phyloP scores from a whole-genome alignment of 2,888 invertebrate species.

The Eumacrocentrus americanus region DNA sequence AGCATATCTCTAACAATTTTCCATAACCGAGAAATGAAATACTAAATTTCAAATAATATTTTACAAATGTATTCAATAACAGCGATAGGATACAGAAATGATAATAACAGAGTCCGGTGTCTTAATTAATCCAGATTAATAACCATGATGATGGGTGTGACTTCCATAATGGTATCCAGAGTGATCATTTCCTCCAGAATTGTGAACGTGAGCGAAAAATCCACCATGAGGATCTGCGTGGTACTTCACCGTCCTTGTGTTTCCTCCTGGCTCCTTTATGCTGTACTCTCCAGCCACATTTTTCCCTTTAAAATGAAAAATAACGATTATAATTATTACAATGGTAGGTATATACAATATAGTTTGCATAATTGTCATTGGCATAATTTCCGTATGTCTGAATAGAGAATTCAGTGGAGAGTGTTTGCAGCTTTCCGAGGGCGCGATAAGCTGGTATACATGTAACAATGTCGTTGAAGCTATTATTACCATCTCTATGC shows the following conservation, averaged over 20 bases:
- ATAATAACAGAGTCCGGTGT: not conserved
- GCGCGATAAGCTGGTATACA: not conserved
- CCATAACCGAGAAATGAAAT: too few relatives aligned
- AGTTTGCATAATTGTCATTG: not conserved
- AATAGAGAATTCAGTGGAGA: not conserved
- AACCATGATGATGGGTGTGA: constrained; percentile 35
- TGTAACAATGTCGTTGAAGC: constrained; percentile 36
- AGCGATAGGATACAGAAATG: not conserved
- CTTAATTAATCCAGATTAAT: too few relatives aligned
- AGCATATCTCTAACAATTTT: too few relatives aligned
- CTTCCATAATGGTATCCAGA: constrained; percentile 52
- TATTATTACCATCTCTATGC: constrained; percentile 59
- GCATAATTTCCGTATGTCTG: not conserved
- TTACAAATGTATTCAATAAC: not conserved
- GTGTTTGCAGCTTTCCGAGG: not conserved
- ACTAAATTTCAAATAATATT: too few relatives aligned
- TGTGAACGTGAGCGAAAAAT: constrained; percentile 53
- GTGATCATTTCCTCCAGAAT: constrained; percentile 56
- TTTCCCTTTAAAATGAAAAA: constrained; percentile 37
- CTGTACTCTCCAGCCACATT: constrained; percentile 53
- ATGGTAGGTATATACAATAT: not conserved
- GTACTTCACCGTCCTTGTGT: constrained; percentile 51
- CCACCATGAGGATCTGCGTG: constrained; percentile 49
- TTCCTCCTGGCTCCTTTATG: constrained; percentile 53
- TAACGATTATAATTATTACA: not conserved